Evolutionary conservation across 2,797 vertebrate genomes (phyloP).

Genomic region (Melanogrammus aeglefinus): DNA sequence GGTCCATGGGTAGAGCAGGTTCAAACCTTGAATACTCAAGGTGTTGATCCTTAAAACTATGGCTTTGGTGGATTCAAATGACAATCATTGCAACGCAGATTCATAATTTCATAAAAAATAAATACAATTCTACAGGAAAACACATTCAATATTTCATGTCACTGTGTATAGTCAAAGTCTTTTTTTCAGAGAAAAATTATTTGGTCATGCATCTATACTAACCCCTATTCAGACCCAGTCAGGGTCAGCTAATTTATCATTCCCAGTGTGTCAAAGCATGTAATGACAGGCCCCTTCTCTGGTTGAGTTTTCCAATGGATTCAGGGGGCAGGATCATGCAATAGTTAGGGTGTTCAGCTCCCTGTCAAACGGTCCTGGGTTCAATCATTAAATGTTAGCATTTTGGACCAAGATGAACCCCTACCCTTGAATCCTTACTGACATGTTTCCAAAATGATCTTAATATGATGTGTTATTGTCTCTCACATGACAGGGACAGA

Average conservation of each 20-base stretch:
- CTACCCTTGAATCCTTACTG: not conserved
- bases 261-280: not conserved
- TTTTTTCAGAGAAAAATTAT: no score
- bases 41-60: no score
- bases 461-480: not conserved
- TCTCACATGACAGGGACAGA: not conserved
- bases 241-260: not conserved
- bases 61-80: not conserved
- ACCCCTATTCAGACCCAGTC: not conserved
- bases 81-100: not conserved
- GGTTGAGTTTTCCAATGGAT: not conserved
- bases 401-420: not conserved
- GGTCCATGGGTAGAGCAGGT: not conserved
- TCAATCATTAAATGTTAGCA: not conserved
- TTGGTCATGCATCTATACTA: not conserved
- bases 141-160: not conserved
- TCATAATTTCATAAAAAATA: not conserved
- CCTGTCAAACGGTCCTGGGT: not conserved
- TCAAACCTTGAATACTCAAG: no score
- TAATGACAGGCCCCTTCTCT: no score
- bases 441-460: not conserved
- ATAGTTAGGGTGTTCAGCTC: not conserved
- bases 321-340: not conserved
- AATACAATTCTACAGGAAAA: no score
- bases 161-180: not conserved